These are phyloP conservation scores for Cosmia trapezina DNA, from an alignment of 2,888 invertebrate species.

Conservation along the genomic window DNA sequence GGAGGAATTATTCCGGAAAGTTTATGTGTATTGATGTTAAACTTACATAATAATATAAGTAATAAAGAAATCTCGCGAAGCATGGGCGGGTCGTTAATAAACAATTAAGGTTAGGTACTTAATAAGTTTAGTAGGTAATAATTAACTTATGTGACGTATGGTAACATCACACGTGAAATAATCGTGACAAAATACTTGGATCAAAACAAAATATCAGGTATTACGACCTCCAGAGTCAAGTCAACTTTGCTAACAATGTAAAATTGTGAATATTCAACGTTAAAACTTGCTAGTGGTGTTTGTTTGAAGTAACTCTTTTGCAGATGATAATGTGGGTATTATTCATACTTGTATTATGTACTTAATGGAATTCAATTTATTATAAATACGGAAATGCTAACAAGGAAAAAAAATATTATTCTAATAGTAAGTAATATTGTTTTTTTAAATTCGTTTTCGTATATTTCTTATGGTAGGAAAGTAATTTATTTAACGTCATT, in stretches of 20 bases:
- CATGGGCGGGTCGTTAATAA: neutral
- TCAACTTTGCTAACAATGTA: neutral
- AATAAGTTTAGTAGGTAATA: neutral
- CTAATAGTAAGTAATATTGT: no score
- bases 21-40: neutral
- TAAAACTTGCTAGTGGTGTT: neutral
- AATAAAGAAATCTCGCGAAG: neutral
- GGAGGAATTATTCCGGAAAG: neutral
- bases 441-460: no score
- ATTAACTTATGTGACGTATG: constrained; percentile 1
- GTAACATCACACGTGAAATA: constrained; percentile 21
- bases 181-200: neutral
- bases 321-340: neutral
- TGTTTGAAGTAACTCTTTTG: neutral
- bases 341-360: neutral
- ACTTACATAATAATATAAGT: neutral
- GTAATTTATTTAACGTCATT: neutral
- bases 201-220: neutral
- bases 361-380: neutral
- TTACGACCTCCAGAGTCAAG: constrained; percentile 16
- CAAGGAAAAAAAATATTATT: no score
- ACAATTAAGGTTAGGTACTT: neutral
- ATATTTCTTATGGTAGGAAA: neutral
- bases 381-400: neutral
- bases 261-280: constrained; percentile 12